A percentile compares a stretch with the other conserved stretches of the same genome.
These are phyloP conservation scores for Microcebus jonahi DNA, from an alignment of 2,113 vertebrate genomes.

Conservation along the genomic window DNA sequence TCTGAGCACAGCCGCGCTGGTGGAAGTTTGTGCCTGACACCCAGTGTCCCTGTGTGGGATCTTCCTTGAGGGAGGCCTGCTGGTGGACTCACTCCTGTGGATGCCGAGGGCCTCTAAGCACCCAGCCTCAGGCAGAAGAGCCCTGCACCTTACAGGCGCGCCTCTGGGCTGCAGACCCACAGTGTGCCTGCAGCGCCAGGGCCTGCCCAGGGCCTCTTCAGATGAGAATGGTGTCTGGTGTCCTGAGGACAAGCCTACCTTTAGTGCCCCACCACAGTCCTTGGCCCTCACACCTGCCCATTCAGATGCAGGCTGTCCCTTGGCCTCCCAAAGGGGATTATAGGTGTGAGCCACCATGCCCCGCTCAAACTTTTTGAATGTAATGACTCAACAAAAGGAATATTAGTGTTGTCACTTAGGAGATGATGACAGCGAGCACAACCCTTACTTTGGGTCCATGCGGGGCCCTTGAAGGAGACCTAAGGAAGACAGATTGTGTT, in stretches of 20 bases:
- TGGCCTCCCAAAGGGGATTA: too few species aligned
- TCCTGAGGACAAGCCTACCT: background rate
- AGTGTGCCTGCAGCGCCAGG: too few species aligned
- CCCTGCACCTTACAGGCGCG: background rate
- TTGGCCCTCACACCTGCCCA: accelerated
- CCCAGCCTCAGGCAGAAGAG: background rate
- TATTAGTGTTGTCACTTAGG: accelerated
- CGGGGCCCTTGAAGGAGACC: accelerated
- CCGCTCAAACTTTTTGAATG: background rate
- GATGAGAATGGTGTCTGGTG: background rate
- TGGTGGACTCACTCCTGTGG: background rate
- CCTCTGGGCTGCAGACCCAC: background rate
- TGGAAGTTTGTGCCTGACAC: accelerated
- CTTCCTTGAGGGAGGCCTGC: accelerated
- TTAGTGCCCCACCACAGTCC: accelerated
- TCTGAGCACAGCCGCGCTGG: background rate
- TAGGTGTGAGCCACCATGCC: too few species aligned
- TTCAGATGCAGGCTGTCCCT: background rate
- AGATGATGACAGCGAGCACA: accelerated
- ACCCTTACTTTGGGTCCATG: accelerated
- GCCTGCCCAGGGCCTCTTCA: background rate
- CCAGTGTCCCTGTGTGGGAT: too few species aligned
- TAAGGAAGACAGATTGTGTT: background rate
- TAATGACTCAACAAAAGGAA: background rate
- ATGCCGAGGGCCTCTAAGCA: background rate